Base-by-base conservation (phyloP, 1,140 invertebrate species). In the Mizuhopecten yessoensis region DNA sequence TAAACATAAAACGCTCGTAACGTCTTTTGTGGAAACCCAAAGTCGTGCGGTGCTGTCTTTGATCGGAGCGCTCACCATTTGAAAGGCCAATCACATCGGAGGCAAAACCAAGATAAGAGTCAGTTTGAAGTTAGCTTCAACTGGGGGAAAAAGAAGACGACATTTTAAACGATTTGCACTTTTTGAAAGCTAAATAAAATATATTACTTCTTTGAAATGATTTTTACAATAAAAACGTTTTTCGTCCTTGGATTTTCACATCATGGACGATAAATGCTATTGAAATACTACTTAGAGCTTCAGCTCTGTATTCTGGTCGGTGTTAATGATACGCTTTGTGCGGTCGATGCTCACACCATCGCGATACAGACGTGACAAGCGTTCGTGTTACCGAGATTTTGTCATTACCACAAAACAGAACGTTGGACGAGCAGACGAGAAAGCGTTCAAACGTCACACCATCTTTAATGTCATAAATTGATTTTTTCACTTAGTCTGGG, bases 401-500 rank as follows among this genome's bases (percentile, higher is more conserved):
- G 57, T 75, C 57, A 75, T 75, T 75, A 75, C 57, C 57, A 75
- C 57, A 75, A 75, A 75, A 17, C 57, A 75, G 57, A 75, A 75
- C 57, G 57, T 75, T 29, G n/a, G 57, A 75, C 23, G 57, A 75
- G 57, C 57, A 75, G 57, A 75, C 57, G 57, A 75, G 57, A 75
- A 75, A 75, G 57, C 57, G 57, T 75, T 75, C 57, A 75, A 75
- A 75, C 57, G 57, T 75, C 23, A 75, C 57, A 75, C 57, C 57
- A 75, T 75, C 57, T 75, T 75, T 75, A 75, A 75, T 75, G 57
- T 75, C 57, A 75, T 75, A 75, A 75, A 75, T 75, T 29, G 57
- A 75, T 75, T 75, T 75, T 75, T 75, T 75, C 57, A 75, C 57
- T 75, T 75, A 75, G 57, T 75, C 57, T 75, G 57, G 57, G 57